Base-by-base conservation (phyloP, 2,888 invertebrate genomes). In the Crematogaster levior region DNA sequence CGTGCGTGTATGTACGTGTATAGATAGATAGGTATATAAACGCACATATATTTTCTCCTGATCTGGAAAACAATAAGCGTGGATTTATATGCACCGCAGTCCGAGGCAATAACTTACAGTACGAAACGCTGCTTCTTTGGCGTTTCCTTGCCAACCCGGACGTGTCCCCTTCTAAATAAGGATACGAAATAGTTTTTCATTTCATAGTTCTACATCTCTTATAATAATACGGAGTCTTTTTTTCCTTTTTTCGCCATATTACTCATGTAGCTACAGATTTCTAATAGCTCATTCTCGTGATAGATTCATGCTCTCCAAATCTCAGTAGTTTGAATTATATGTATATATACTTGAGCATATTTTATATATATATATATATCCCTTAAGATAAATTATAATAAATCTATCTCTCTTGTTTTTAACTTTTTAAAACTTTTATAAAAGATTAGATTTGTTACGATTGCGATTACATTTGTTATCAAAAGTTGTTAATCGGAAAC, bases 51-150 rank as follows among this genome's bases (percentile, higher is more conserved):
- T 94, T 94, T 93, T 86, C 93, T 93, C 93, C 93, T 93, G 94
- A 94, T 94, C 94, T 93, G 93, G 94, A 93, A 94, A 94, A 94
- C 94, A 94, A 94, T 94, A 94, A 92, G 90, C 91, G 90, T 90
- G 90, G 92, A 94, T 94, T 94, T 94, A 94, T 94, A 93, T 93
- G 91, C 93, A 91, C 92, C 89, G 92, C 87, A 82, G 81, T 84
- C 85, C 85, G 83, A 88, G 91, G 94, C 92, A 93, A 94, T 94
- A 94, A 94, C 91, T 94, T 93, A 94, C 91, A 24, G 87, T 84
- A 87, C 91, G 87, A 89, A 90, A 88, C 86, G 83, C 87, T 86
- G 90, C 85, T 89, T 90, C 87, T 91, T 90, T 90, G 90, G 89
- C 88, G 90, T 86, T 90, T 90, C 88, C 81, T 86, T 85, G 86